These are phyloP conservation scores for Hylia prasina DNA, from an alignment of 2,113 vertebrate genomes.

Conservation along the genomic window DNA sequence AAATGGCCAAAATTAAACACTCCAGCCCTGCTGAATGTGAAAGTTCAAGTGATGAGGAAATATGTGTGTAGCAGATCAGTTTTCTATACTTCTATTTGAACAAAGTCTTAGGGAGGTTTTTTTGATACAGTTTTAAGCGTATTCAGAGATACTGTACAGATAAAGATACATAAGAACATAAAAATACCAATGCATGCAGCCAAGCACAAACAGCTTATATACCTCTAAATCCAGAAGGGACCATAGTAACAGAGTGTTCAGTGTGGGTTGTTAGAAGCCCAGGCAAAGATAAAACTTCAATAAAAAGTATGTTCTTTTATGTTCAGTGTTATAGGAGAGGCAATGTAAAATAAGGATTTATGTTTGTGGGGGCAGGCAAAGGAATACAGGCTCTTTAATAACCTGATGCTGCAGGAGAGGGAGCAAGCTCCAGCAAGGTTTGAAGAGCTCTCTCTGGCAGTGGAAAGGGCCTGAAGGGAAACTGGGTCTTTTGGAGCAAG, in stretches of 20 bases:
- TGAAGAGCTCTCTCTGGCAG: not conserved
- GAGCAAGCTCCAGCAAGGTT: not conserved
- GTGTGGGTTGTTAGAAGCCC: slow-evolving; percentile 37
- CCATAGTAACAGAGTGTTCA: slow-evolving; percentile 4
- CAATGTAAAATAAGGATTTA: slow-evolving; percentile 35
- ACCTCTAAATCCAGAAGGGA: slow-evolving; percentile 44
- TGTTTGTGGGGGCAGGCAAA: slow-evolving; percentile 2
- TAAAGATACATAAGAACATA: slow-evolving; percentile 27
- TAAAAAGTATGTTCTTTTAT: slow-evolving; percentile 61
- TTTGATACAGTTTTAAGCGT: not conserved
- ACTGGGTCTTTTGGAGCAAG: not conserved
- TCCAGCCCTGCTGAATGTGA: not conserved
- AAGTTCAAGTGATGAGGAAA: slow-evolving; percentile 32
- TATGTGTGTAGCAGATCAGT: not conserved
- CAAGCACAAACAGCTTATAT: slow-evolving; percentile 50
- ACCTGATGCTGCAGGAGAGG: not conserved
- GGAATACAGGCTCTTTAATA: slow-evolving; percentile 40
- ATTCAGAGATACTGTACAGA: slow-evolving; percentile 24
- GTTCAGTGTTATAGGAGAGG: slow-evolving; percentile 28
- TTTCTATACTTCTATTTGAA: slow-evolving; percentile 7
- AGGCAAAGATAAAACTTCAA: slow-evolving; percentile 61
- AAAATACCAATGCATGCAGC: slow-evolving; percentile 43
- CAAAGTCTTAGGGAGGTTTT: not conserved
- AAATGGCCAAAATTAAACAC: slow-evolving; percentile 30
- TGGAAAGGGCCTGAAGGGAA: not conserved